Evolutionary conservation across 2,113 vertebrate genomes (phyloP), one percentile per base, ranked within the genome.

Genomic region (Malurus alboscapulatus): DNA sequence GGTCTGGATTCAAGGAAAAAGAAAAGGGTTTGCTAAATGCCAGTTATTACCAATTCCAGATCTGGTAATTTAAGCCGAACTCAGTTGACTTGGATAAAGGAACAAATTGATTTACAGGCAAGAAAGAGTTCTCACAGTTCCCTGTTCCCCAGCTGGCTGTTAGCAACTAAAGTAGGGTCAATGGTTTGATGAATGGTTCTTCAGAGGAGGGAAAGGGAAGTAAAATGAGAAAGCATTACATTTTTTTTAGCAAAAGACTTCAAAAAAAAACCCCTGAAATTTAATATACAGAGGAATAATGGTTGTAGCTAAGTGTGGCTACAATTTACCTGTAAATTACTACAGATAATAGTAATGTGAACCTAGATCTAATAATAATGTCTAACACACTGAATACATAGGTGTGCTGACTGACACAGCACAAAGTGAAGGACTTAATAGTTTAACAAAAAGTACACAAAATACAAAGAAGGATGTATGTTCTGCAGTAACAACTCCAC

Each of bases 221-320:
- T 40, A 58, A 90, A 78, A 85, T 30, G 22, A 61, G 12, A 44
- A 69, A 29, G 30, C 59, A 59, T 55, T 29, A 32, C 8, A 30
- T 19, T 10, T n/a, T 38, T 38, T 58, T 66, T 26, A 34, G 8
- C 5, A 66, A 53, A 80, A 83, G 2, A 8, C 22, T 87, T 68
- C 1, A 14, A 18, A 77, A 48, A 50, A 47, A 45, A 29, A 0
- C 0, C 2, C 67, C 6, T 19, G 6, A 59, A 50, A 48, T 73
- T 73, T 73, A 61, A 61, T n/a, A 72, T 27, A 45, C 5, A 45
- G n/a, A 55, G 15, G 24, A 84, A 12, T 11, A 53, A 84, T 25
- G 26, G 7, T 4, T 72, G 62, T 29, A 87, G 40, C 8, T 88
- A 82, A 75, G 15, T 25, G 34, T 75, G 30, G 30, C 7, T 50